Conservation (phyloP, 2,797 vertebrate genomes). For the Balearica regulorum region DNA sequence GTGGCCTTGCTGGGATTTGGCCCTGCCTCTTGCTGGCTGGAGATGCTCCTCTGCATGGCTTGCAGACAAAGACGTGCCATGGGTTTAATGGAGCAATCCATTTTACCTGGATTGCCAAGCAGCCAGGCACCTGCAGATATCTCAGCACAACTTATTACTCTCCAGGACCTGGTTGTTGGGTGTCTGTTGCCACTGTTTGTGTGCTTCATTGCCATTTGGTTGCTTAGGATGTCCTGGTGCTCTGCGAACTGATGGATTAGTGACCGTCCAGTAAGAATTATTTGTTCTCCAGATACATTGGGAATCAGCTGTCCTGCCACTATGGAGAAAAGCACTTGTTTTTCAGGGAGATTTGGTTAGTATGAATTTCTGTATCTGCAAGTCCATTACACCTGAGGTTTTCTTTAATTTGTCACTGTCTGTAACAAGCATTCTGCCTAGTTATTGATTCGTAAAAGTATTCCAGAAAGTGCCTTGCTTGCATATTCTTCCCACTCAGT, state of each 20-base stretch:
- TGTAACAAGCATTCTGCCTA: not conserved
- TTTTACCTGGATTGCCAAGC: not conserved
- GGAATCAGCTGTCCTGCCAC: not conserved
- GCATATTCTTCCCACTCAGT: constrained; percentile 18
- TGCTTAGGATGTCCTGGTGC: not conserved
- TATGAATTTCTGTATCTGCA: not conserved
- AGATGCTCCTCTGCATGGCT: not conserved
- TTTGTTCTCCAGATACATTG: not conserved
- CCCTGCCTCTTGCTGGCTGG: not conserved
- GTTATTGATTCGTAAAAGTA: not conserved
- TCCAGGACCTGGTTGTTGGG: not conserved
- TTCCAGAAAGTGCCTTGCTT: constrained; percentile 31
- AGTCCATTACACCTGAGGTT: not conserved
- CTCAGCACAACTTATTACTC: not conserved
- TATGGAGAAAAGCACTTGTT: not conserved
- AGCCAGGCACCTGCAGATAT: not conserved
- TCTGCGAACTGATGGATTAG: not conserved
- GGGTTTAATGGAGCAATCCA: not conserved
- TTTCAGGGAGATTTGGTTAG: not conserved
- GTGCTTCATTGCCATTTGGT: not conserved
- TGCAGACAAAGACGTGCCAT: not conserved
- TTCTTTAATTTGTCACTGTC: not conserved
- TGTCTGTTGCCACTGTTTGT: not conserved
- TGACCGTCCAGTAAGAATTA: not conserved
- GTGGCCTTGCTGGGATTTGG: not conserved